Evolutionary conservation across 1,140 invertebrate species (phyloP), one percentile per base, ranked within the genome.

Genomic region (Nymphalis io): DNA sequence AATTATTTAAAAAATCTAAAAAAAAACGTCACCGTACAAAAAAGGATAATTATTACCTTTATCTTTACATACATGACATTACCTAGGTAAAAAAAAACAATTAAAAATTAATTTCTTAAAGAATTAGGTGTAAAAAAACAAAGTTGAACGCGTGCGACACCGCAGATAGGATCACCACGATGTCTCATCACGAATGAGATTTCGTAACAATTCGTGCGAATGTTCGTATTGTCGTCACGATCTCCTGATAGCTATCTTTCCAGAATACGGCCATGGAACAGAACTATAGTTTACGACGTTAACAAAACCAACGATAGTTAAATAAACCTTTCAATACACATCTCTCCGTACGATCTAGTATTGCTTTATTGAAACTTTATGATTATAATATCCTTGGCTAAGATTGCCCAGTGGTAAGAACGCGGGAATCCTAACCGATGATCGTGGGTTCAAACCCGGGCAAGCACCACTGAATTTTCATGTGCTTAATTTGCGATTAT

Each of bases 151-250:
- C 38, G 62, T 39, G 38, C 64, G 40, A 55, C 53, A 55, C 40
- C 20, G 11, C 15, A 60, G 75, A 78, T 80, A 71, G 20, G 20
- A 80, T 80, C 78, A 63, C 62, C 73, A 73, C 75, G 70, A 64
- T 72, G 75, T 74, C 71, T 66, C 76, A 76, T 74, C 74, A 74
- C 68, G 73, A 76, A 63, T 16, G 44, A 46, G 21, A 70, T 78
- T 75, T 78, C 70, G 73, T 74, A 78, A 78, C 53, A 53, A 67
- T 44, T 69, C 79, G 78, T 74, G 78, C 77, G 61, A 78, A 77
- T 67, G 76, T 74, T 78, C 68, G 78, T 80, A 81, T 82, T 82
- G 70, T 72, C 70, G 76, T 85, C 84, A 81, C 81, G 82, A 82
- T 79, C 60, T 11, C 39, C 44, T 53, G 75, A 82, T 82, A 72